These are phyloP conservation scores for Sialis fuliginosa DNA, from an alignment of 2,888 invertebrate genomes.

Conservation along the genomic window DNA sequence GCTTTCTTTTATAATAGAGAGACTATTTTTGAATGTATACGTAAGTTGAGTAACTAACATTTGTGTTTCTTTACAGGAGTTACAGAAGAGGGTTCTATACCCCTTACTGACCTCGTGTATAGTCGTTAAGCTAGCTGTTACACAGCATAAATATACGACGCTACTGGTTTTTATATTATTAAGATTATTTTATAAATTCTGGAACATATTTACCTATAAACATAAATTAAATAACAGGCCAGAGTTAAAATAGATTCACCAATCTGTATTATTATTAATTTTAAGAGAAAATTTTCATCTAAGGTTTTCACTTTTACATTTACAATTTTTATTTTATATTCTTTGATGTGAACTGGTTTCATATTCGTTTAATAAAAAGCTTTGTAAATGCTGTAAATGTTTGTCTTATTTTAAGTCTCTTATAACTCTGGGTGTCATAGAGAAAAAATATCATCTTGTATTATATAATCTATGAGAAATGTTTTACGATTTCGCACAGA, in stretches of 20 bases:
- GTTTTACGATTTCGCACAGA: too few species aligned
- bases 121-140: constrained; percentile 5
- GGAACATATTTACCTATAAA: neutral
- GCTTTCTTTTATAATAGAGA: neutral
- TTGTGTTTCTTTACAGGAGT: constrained; percentile 34
- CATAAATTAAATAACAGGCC: neutral
- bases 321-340: too few species aligned
- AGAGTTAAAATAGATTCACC: neutral
- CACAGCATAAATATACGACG: neutral
- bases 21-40: neutral
- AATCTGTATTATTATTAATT: too few species aligned
- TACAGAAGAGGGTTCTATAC: constrained; percentile 49
- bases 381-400: too few species aligned
- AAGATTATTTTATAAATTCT: neutral
- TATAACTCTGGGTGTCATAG: too few species aligned
- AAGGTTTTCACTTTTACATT: too few species aligned
- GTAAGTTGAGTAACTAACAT: neutral
- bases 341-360: too few species aligned
- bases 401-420: too few species aligned
- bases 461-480: too few species aligned
- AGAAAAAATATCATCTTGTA: too few species aligned
- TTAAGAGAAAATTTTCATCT: too few species aligned
- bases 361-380: too few species aligned
- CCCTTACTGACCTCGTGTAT: constrained; percentile 39
- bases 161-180: constrained; percentile 2